A percentile compares a stretch with the other conserved stretches of the same genome.
Conservation (phyloP, 2,888 invertebrate species). For the Desoria tigrina region DNA sequence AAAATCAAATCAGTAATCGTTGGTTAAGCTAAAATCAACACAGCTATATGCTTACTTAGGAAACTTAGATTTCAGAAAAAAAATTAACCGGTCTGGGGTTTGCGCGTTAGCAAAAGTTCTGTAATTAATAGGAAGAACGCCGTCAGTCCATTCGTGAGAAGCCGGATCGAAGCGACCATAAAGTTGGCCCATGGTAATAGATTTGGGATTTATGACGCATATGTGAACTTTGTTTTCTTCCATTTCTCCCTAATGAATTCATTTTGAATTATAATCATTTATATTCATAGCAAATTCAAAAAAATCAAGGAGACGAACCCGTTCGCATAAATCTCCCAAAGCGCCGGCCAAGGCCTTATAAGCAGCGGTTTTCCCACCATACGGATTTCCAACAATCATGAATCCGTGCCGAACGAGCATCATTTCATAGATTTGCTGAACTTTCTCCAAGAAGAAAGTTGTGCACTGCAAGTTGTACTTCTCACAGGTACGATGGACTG, state of each 20-base stretch:
- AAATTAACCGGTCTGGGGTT: constrained; percentile 60
- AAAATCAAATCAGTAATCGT: too few species aligned
- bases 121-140: constrained; percentile 81
- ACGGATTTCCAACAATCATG: constrained; percentile 89
- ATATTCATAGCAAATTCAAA: too few species aligned
- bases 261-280: too few species aligned
- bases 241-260: background rate
- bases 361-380: constrained; percentile 86
- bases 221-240: constrained; percentile 70
- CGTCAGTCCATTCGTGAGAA: constrained; percentile 93
- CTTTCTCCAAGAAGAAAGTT: constrained; percentile 81
- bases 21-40: too few species aligned
- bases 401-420: constrained; percentile 90
- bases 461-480: constrained; percentile 72
- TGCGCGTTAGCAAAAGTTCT: constrained; percentile 67
- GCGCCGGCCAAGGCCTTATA: too few species aligned
- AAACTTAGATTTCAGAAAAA: too few species aligned
- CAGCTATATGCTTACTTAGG: too few species aligned
- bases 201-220: constrained; percentile 87
- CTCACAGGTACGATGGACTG: constrained; percentile 67
- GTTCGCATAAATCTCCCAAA: too few species aligned
- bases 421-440: constrained; percentile 92
- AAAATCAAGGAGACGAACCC: too few species aligned
- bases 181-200: constrained; percentile 91
- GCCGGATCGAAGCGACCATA: constrained; percentile 92